Percentiles rank a stretch among this genome's conserved stretches.
phyloP scores from a whole-genome alignment of 1,140 invertebrate genomes.

The Calephelis nemesis region DNA sequence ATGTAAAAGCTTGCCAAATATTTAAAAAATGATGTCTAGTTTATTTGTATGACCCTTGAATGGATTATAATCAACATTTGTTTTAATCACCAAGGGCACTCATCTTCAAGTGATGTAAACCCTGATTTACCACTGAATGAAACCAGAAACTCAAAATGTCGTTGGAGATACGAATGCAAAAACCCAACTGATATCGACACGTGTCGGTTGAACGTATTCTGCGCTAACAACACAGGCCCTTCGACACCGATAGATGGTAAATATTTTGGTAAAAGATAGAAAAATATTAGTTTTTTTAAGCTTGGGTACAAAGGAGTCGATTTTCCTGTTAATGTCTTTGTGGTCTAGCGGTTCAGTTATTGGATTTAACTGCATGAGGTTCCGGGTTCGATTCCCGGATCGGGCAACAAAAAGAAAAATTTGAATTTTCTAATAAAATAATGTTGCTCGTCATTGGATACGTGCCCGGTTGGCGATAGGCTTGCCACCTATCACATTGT shows the following conservation, averaged over 20 bases:
- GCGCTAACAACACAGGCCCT: constrained; percentile 22
- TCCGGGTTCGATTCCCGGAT: no score
- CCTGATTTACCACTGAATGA: background rate
- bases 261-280: background rate
- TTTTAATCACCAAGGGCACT: background rate
- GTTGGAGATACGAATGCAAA: constrained; percentile 45
- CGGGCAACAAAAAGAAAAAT: no score
- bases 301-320: background rate
- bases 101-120: background rate
- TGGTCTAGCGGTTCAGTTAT: no score
- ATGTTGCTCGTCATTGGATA: no score
- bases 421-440: no score
- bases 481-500: no score
- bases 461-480: no score
- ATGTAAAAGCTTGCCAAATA: no score
- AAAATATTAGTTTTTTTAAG: background rate
- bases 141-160: constrained; percentile 28
- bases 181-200: constrained; percentile 43
- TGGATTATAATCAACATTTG: background rate
- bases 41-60: no score
- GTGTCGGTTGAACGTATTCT: constrained; percentile 40
- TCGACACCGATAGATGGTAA: constrained; percentile 28
- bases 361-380: no score
- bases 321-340: background rate
- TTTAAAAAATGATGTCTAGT: no score